A percentile compares a stretch with the other conserved stretches of the same genome.
Conservation (phyloP, 1,140 invertebrate genomes). For the Drosophila parvula region DNA sequence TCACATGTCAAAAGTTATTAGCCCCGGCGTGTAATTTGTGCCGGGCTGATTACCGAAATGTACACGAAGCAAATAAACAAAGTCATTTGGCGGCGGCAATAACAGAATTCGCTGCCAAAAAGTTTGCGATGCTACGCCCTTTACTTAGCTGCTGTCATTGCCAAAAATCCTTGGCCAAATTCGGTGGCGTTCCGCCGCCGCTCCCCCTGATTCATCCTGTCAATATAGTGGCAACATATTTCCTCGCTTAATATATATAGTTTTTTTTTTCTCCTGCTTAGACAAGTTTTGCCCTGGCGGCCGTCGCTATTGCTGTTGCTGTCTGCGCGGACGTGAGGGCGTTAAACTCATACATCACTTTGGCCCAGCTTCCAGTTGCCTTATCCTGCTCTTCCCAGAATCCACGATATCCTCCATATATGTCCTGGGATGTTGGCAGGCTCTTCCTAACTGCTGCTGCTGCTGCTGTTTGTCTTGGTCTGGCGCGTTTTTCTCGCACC, state of each 20-base stretch:
- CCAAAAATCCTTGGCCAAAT: constrained; percentile 63
- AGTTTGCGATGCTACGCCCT: constrained; percentile 25
- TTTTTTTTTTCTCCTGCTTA: constrained; percentile 46
- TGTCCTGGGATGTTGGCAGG: constrained; percentile 27
- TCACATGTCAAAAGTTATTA: constrained; percentile 81
- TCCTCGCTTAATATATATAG: constrained; percentile 59
- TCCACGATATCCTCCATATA: constrained; percentile 10
- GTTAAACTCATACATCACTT: constrained; percentile 83
- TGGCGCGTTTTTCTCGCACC: constrained; percentile 51
- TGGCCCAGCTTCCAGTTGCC: constrained; percentile 47
- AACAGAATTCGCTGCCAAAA: constrained; percentile 69
- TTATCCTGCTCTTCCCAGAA: too few species aligned
- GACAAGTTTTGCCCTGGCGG: constrained; percentile 64
- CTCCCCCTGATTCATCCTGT: constrained; percentile 47
- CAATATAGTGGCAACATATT: constrained; percentile 74
- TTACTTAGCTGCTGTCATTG: constrained; percentile 66
- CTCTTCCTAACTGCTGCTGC: constrained; percentile 54
- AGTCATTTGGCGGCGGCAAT: constrained; percentile 70
- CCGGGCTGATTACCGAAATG: constrained; percentile 74
- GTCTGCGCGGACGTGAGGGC: constrained; percentile 71
- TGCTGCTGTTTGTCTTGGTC: constrained; percentile 46
- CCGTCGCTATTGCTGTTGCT: constrained; percentile 47
- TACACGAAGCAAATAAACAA: constrained; percentile 76
- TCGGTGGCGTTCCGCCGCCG: not conserved
- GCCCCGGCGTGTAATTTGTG: constrained; percentile 69